phyloP scores from a whole-genome alignment of 2,797 vertebrate genomes.

The Crypturellus tataupa region DNA sequence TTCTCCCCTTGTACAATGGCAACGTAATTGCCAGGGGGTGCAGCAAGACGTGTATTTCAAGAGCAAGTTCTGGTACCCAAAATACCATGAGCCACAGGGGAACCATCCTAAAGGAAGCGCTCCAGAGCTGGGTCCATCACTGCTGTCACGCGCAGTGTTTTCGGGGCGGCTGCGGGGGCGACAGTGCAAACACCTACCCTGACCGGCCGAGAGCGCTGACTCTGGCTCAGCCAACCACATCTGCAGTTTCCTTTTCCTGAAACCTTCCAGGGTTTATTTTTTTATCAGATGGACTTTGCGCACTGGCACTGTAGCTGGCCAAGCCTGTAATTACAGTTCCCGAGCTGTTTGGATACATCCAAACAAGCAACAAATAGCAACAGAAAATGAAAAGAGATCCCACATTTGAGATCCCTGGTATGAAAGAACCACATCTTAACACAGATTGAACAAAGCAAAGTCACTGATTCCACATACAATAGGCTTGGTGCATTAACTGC shows the following conservation, averaged over 20 bases:
- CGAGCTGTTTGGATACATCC: not conserved
- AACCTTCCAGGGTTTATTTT: not conserved
- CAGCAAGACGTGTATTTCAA: not conserved
- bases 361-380: not conserved
- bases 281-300: conserved; percentile 10
- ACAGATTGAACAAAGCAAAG: not conserved
- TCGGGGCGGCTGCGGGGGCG: not conserved
- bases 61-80: not conserved
- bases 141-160: not conserved
- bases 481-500: not conserved
- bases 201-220: not conserved
- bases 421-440: not conserved
- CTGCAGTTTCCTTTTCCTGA: not conserved
- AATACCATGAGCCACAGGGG: not conserved
- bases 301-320: not conserved
- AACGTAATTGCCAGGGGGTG: not conserved
- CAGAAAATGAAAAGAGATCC: not conserved
- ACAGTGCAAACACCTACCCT: not conserved
- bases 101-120: not conserved
- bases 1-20: not conserved
- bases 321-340: not conserved
- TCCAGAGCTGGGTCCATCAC: not conserved
- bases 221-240: not conserved
- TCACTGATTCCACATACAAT: not conserved
- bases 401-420: not conserved